Percentiles rank a stretch among this genome's conserved stretches.
Conservation (phyloP, 1,140 invertebrate genomes). For the Pectinophora gossypiella region DNA sequence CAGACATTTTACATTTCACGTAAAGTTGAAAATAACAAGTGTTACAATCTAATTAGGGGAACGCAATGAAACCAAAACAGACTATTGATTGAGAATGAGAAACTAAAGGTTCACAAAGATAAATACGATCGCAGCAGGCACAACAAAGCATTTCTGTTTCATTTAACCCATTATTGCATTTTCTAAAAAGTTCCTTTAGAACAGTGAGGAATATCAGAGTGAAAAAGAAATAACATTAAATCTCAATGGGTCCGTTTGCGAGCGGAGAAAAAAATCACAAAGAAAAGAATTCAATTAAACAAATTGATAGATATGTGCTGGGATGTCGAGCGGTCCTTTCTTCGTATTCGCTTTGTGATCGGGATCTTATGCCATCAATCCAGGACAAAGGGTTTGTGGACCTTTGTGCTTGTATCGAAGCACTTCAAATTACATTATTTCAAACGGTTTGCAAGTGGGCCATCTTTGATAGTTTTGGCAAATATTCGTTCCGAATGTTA, state of each 20-base stretch:
- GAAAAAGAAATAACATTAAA: conserved; percentile 51
- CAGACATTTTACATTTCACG: neutral
- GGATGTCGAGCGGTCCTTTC: conserved; percentile 18
- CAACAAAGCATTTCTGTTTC: neutral
- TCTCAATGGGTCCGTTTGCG: conserved; percentile 46
- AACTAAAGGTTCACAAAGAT: neutral
- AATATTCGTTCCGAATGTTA: too few species aligned
- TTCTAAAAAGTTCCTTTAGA: neutral
- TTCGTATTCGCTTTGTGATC: conserved; percentile 45
- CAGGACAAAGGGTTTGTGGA: conserved; percentile 29
- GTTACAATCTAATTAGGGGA: neutral
- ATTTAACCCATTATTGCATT: neutral
- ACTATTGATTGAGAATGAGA: too few species aligned
- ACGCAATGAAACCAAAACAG: too few species aligned
- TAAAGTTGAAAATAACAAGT: neutral
- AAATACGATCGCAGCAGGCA: neutral
- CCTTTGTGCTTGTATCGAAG: conserved; percentile 39
- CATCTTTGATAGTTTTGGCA: too few species aligned
- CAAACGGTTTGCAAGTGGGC: neutral
- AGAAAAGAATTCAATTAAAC: conserved; percentile 66
- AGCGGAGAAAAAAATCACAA: conserved; percentile 39
- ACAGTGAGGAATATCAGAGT: conserved; percentile 1
- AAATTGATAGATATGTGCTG: conserved; percentile 57
- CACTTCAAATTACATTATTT: neutral
- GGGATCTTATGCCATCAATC: conserved; percentile 41